These are phyloP conservation scores for Dermatemys mawii DNA, from an alignment of 2,113 vertebrate genomes.

Conservation along the genomic window DNA sequence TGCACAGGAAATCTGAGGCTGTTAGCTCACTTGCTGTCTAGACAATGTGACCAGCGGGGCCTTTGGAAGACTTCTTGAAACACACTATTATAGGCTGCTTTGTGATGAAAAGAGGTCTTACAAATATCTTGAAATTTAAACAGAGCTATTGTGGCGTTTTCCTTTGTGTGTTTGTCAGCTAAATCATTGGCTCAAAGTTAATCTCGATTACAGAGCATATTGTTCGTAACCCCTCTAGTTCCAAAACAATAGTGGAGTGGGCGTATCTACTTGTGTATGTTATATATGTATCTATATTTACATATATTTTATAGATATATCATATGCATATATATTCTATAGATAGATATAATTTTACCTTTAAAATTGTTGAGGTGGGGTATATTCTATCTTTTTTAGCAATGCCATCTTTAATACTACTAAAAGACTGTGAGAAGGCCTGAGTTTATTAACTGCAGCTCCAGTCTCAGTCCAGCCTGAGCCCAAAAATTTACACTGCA, in stretches of 20 bases:
- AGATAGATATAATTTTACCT: conserved; percentile 25
- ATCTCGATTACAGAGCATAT: conserved; percentile 70
- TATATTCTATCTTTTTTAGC: conserved; percentile 34
- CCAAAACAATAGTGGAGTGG: conserved; percentile 48
- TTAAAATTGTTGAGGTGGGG: conserved; percentile 10
- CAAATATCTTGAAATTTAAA: conserved; percentile 60
- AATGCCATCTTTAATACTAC: neutral
- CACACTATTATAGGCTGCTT: conserved; percentile 36
- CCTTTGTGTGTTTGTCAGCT: conserved; percentile 62
- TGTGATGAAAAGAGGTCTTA: conserved; percentile 60
- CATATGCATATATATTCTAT: conserved; percentile 28
- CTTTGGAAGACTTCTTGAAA: conserved; percentile 60
- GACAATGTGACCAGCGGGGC: conserved; percentile 76
- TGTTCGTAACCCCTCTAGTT: conserved; percentile 62
- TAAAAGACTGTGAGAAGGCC: neutral
- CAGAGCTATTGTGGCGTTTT: conserved; percentile 40
- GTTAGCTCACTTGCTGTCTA: conserved; percentile 80
- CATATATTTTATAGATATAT: conserved; percentile 18
- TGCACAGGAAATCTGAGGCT: conserved; percentile 67
- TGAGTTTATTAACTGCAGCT: neutral
- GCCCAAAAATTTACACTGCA: neutral
- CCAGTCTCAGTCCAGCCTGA: neutral
- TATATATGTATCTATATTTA: conserved; percentile 48
- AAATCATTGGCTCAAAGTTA: conserved; percentile 68
- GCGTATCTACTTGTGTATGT: conserved; percentile 5